phyloP scores from a whole-genome alignment of 2,888 invertebrate genomes.

The Drosophila subsilvestris region DNA sequence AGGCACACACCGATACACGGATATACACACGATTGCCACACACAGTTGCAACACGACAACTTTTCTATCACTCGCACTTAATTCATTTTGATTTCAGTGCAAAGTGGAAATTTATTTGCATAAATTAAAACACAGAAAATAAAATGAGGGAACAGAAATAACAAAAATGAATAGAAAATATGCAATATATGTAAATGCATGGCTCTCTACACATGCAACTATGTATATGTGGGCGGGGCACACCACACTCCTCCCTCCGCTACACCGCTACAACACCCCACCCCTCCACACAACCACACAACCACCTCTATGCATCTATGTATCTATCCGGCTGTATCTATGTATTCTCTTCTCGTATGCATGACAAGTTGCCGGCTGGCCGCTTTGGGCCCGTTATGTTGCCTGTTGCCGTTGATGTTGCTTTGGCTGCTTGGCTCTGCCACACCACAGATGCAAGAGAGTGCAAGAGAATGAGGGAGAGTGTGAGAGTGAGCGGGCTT shows the following conservation, averaged over 20 bases:
- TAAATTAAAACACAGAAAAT: constrained; percentile 70
- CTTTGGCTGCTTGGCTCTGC: constrained; percentile 16
- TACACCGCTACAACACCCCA: background rate
- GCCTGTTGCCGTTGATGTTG: constrained; percentile 28
- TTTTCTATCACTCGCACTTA: constrained; percentile 80
- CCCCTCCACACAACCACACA: background rate
- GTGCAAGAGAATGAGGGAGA: constrained; percentile 1
- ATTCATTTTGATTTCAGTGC: constrained; percentile 79
- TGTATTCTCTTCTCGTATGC: constrained; percentile 63
- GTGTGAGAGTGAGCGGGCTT: constrained; percentile 12
- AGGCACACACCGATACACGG: background rate
- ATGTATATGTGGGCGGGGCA: constrained; percentile 8
- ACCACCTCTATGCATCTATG: background rate
- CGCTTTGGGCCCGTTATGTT: constrained; percentile 66
- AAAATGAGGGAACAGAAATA: constrained; percentile 18
- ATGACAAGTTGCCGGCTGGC: constrained; percentile 63
- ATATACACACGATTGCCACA: constrained; percentile 27
- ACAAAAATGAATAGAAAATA: constrained; percentile 26
- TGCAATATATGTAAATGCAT: constrained; percentile 22
- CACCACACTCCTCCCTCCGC: background rate
- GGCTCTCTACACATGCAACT: constrained; percentile 41
- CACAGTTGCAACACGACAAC: constrained; percentile 54
- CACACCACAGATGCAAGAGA: constrained; percentile 17
- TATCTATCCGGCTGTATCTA: constrained; percentile 7
- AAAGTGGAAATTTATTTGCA: constrained; percentile 82